A percentile compares a stretch with the other conserved stretches of the same genome.
Evolutionary conservation across 1,140 invertebrate genomes (phyloP).

Genomic region (Adoxophyes honmai): DNA sequence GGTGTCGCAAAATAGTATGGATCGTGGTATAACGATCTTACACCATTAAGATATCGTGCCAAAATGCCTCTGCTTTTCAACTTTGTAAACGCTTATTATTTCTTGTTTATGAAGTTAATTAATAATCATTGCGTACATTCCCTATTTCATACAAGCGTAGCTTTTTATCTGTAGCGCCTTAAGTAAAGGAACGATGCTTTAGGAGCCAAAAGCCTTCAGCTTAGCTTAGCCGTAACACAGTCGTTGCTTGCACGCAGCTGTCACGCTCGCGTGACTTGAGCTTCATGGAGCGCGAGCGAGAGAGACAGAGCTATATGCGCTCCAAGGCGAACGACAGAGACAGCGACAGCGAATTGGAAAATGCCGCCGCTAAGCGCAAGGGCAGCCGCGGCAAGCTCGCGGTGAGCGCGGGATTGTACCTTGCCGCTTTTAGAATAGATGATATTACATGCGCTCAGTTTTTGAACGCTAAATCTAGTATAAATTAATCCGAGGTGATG

Average conservation of each 20-base stretch:
- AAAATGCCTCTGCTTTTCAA: too few species aligned
- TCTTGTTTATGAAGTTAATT: too few species aligned
- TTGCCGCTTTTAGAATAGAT: constrained; percentile 31
- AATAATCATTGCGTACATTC: too few species aligned
- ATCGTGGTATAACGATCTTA: too few species aligned
- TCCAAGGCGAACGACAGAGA: constrained; percentile 73
- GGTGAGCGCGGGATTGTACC: constrained; percentile 52
- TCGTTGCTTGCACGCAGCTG: constrained; percentile 61
- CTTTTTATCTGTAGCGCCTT: constrained; percentile 8
- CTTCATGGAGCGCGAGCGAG: constrained; percentile 68
- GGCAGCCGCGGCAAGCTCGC: constrained; percentile 74
- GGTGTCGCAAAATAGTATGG: too few species aligned
- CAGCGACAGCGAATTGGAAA: constrained; percentile 78
- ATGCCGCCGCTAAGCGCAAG: constrained; percentile 75
- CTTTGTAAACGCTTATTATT: too few species aligned
- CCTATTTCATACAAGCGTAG: constrained; percentile 4
- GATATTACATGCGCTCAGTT: neutral
- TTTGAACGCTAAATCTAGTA: too few species aligned
- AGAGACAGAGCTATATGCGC: constrained; percentile 68
- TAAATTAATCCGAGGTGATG: too few species aligned
- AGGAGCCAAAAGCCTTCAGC: too few species aligned
- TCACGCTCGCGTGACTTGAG: constrained; percentile 63
- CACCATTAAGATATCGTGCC: too few species aligned
- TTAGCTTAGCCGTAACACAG: constrained; percentile 40
- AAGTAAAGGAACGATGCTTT: neutral